Evolutionary conservation across 2,113 vertebrate species (phyloP).

Genomic region (Ovis aries): DNA sequence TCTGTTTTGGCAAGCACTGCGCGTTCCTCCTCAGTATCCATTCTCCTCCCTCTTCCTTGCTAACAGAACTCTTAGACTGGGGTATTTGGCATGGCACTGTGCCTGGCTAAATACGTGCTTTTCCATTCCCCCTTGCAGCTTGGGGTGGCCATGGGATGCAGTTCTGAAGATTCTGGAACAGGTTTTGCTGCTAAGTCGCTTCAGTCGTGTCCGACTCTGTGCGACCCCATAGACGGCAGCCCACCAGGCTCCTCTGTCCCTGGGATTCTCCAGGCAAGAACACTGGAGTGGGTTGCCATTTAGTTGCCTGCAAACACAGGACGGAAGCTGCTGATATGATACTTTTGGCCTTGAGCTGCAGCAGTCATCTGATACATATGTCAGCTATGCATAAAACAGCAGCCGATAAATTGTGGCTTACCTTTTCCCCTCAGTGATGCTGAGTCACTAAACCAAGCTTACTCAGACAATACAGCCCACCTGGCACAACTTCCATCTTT

Average conservation of each 20-base stretch:
- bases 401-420: not conserved
- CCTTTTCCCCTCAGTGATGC: not conserved
- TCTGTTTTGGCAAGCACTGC: not conserved
- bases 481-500: not conserved
- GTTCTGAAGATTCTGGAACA: not conserved
- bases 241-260: too few relatives aligned
- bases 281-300: too few relatives aligned
- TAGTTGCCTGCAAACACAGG: not conserved
- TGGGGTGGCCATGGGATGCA: not conserved
- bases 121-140: not conserved
- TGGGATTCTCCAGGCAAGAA: too few relatives aligned
- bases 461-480: not conserved
- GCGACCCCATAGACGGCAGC: too few relatives aligned
- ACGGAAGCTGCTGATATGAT: not conserved
- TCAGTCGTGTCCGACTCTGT: too few relatives aligned
- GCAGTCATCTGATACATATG: not conserved
- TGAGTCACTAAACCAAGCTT: not conserved
- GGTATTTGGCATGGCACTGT: not conserved
- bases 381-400: not conserved
- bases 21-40: accelerated
- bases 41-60: not conserved
- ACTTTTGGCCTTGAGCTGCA: not conserved
- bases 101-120: not conserved
- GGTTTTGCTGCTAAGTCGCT: not conserved
- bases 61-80: not conserved